Percentiles rank a stretch among this genome's conserved stretches.
phyloP scores from a whole-genome alignment of 1,140 invertebrate genomes.

The Aphaenogaster rudis region DNA sequence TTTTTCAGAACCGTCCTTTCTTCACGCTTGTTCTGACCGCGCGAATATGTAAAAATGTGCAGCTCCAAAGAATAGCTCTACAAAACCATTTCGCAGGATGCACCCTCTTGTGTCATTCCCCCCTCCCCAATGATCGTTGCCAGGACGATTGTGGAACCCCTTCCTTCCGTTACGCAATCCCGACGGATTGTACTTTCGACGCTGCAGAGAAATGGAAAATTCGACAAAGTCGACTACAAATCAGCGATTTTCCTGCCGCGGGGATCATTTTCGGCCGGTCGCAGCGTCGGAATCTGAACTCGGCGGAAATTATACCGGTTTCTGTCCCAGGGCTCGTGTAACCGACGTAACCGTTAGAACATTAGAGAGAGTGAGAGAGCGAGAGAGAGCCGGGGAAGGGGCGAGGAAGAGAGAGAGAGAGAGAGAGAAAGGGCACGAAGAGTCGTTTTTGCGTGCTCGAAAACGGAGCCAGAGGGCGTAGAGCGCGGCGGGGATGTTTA shows the following conservation, averaged over 20 bases:
- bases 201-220: background rate
- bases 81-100: background rate
- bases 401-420: background rate
- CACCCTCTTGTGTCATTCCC: background rate
- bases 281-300: slow-evolving; percentile 7
- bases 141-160: background rate
- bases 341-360: slow-evolving; percentile 52
- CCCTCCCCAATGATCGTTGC: background rate
- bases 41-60: background rate
- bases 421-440: slow-evolving; percentile 3
- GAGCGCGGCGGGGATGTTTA: slow-evolving; percentile 72
- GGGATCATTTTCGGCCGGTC: background rate
- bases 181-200: background rate
- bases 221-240: background rate
- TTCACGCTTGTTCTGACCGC: background rate
- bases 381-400: background rate
- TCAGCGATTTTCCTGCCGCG: background rate
- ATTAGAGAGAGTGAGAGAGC: background rate
- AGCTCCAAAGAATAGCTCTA: background rate
- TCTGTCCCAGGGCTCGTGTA: slow-evolving; percentile 23
- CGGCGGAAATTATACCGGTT: slow-evolving; percentile 26
- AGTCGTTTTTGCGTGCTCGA: slow-evolving; percentile 46
- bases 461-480: slow-evolving; percentile 70
- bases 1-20: background rate
- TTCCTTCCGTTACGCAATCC: slow-evolving; percentile 12